phyloP scores from a whole-genome alignment of 2,797 vertebrate genomes.

The Columba guinea region DNA sequence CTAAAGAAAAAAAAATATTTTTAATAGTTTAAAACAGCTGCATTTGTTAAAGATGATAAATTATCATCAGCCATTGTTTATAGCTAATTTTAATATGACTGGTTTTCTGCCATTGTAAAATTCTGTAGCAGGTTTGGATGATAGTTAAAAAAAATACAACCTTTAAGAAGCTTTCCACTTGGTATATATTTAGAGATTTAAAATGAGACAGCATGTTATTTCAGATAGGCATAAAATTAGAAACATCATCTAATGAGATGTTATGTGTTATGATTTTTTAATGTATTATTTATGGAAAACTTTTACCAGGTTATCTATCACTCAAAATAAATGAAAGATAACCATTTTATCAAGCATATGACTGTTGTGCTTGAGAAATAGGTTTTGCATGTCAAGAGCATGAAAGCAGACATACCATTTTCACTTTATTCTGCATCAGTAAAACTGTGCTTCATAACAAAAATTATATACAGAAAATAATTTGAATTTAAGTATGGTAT shows the following conservation, averaged over 20 bases:
- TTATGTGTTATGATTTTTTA: conserved; percentile 50
- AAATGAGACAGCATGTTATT: conserved; percentile 49
- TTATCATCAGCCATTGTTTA: not conserved
- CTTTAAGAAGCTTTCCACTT: not conserved
- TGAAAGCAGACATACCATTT: not conserved
- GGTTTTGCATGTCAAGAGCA: not conserved
- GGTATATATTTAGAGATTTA: conserved; percentile 37
- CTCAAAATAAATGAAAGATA: conserved; percentile 47
- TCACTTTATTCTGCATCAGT: conserved; percentile 22
- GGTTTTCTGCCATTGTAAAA: not conserved
- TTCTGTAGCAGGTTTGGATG: not conserved
- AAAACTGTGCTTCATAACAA: not conserved
- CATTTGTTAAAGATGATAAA: conserved; percentile 22
- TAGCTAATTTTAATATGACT: conserved; percentile 24
- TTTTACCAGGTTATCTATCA: conserved; percentile 34
- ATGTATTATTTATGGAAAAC: conserved; percentile 49
- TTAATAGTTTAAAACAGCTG: not conserved
- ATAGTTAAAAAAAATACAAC: not conserved
- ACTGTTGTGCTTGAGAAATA: not conserved
- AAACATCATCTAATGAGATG: conserved; percentile 21
- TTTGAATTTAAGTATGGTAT: not conserved
- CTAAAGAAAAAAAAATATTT: not conserved
- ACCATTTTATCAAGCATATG: conserved; percentile 34
- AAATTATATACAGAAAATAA: conserved; percentile 11
- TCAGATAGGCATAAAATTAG: conserved; percentile 51